Percentiles rank a stretch among this genome's conserved stretches.
phyloP scores from a whole-genome alignment of 2,113 vertebrate species.

The Pholis gunnellus region DNA sequence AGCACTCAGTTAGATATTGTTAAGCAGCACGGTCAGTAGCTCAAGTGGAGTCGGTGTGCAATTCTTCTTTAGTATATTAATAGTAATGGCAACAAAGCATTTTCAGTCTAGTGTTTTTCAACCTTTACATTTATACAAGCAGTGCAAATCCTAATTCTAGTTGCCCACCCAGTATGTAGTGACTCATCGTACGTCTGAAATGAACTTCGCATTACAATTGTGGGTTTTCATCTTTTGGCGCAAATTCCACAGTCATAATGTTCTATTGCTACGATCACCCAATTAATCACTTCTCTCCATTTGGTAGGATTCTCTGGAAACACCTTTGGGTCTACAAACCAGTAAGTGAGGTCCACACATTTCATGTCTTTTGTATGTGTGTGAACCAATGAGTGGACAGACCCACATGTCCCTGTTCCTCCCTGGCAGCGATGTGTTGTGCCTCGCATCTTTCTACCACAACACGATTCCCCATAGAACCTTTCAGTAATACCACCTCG shows the following conservation, averaged over 20 bases:
- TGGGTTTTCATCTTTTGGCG: background rate
- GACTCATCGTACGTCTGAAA: background rate
- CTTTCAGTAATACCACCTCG: conserved; percentile 33
- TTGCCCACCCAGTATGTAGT: background rate
- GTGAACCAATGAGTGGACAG: conserved; percentile 1
- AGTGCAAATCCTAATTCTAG: background rate
- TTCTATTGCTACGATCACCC: background rate
- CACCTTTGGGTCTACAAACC: conserved; percentile 83
- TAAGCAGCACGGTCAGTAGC: background rate
- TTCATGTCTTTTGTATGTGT: conserved; percentile 7
- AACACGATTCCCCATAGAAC: conserved; percentile 24
- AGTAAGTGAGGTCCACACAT: conserved; percentile 79
- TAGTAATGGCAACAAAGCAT: background rate
- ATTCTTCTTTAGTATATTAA: background rate
- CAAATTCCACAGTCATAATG: background rate
- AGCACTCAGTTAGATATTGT: background rate
- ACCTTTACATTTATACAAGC: background rate
- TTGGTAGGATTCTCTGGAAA: conserved; percentile 78
- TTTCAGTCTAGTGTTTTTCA: background rate
- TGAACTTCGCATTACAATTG: background rate
- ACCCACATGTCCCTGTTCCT: conserved; percentile 14
- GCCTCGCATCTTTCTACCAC: conserved; percentile 42
- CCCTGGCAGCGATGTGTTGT: conserved; percentile 2
- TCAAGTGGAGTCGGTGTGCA: background rate
- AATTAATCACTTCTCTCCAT: background rate